Evolutionary conservation across 2,113 vertebrate genomes (phyloP).

Genomic region (Poeciliopsis occidentalis): DNA sequence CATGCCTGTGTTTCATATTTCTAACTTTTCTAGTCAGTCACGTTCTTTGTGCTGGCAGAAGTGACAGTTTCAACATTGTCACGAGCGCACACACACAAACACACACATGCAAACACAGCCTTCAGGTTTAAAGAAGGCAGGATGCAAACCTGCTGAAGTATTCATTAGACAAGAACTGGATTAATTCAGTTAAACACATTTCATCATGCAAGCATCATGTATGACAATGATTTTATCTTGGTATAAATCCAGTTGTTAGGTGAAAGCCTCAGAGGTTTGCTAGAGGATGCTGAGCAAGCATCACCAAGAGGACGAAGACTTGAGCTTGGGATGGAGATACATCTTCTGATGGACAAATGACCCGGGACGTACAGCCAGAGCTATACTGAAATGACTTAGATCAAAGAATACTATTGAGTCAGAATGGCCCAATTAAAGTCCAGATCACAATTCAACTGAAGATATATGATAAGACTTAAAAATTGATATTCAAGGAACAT

Average conservation of each 20-base stretch:
- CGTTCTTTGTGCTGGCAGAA: slow-evolving; percentile 61
- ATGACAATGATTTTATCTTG: too few species aligned
- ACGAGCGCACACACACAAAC: slow-evolving; percentile 16
- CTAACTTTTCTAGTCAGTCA: slow-evolving; percentile 62
- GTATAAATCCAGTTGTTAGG: too few species aligned
- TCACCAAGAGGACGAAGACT: too few species aligned
- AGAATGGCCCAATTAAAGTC: background rate
- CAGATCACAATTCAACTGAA: background rate
- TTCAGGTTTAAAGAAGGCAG: slow-evolving; percentile 23
- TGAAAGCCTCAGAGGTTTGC: too few species aligned
- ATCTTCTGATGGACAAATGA: too few species aligned
- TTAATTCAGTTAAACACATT: background rate
- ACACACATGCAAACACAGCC: slow-evolving; percentile 29
- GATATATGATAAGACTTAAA: background rate
- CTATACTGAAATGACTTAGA: background rate
- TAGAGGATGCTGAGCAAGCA: too few species aligned
- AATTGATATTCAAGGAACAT: background rate
- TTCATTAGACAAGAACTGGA: background rate
- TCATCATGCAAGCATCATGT: background rate
- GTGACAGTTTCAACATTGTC: slow-evolving; percentile 43
- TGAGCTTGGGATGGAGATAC: too few species aligned
- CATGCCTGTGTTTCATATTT: slow-evolving; percentile 51
- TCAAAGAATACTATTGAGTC: background rate
- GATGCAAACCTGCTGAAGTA: background rate
- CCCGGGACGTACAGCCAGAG: background rate